A percentile compares a stretch with the other conserved stretches of the same genome.
These are phyloP conservation scores for Drosophila falleni DNA, from an alignment of 2,888 invertebrate genomes.

Conservation along the genomic window DNA sequence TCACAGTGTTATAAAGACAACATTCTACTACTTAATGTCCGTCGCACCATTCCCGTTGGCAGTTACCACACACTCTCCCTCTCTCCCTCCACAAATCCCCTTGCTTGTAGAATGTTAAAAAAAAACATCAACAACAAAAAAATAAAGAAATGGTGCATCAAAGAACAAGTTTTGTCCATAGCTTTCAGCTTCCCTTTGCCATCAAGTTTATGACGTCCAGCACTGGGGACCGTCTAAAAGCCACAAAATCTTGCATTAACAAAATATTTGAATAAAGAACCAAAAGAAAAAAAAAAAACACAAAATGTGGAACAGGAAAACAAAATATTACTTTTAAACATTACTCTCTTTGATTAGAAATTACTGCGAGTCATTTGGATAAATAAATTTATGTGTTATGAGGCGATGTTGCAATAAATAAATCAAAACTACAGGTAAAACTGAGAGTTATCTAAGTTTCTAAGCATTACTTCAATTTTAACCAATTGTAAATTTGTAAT, in stretches of 20 bases:
- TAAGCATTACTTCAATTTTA: no score
- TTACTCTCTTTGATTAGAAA: slow-evolving; percentile 62
- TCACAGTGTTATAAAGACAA: slow-evolving; percentile 82
- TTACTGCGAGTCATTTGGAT: slow-evolving; percentile 64
- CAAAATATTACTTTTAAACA: slow-evolving; percentile 62
- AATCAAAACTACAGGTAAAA: neutral
- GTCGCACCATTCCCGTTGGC: slow-evolving; percentile 56
- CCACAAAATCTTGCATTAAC: slow-evolving; percentile 61
- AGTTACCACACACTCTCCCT: slow-evolving; percentile 29
- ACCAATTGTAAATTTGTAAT: no score
- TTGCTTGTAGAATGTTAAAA: slow-evolving; percentile 32
- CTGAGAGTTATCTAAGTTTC: no score
- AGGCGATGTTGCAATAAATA: neutral
- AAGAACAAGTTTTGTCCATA: slow-evolving; percentile 64
- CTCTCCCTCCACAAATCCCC: slow-evolving; percentile 2
- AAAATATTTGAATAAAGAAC: slow-evolving; percentile 31
- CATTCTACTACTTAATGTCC: slow-evolving; percentile 80
- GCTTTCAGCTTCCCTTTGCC: slow-evolving; percentile 13
- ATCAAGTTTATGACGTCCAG: slow-evolving; percentile 17
- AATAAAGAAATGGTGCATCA: slow-evolving; percentile 60
- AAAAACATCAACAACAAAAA: slow-evolving; percentile 12
- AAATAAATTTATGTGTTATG: slow-evolving; percentile 9
- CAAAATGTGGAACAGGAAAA: slow-evolving; percentile 20
- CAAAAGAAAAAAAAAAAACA: neutral
- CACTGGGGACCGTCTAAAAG: slow-evolving; percentile 49